These are phyloP conservation scores for Drymonia ruficornis DNA, from an alignment of 2,888 invertebrate genomes.

Conservation along the genomic window DNA sequence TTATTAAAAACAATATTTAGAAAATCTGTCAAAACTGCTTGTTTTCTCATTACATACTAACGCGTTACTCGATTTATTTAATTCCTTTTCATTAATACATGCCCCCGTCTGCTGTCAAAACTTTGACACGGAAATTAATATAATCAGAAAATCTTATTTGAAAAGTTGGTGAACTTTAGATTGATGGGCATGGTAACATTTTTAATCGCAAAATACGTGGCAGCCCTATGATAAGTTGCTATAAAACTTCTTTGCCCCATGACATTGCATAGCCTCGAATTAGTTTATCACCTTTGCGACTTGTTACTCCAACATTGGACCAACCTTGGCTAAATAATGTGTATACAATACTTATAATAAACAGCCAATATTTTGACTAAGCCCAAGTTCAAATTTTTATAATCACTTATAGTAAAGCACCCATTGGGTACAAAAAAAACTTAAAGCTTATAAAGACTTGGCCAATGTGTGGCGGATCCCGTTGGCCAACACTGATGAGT, in stretches of 20 bases:
- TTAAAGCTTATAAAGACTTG: background rate
- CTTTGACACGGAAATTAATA: conserved; percentile 2
- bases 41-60: too few species aligned
- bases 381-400: too few species aligned
- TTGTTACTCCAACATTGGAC: conserved; percentile 37
- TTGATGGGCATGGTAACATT: conserved; percentile 7
- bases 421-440: too few species aligned
- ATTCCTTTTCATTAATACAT: too few species aligned
- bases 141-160: background rate
- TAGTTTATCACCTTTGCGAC: conserved; percentile 67
- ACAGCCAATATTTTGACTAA: too few species aligned
- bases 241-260: conserved; percentile 66
- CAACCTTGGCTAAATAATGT: background rate
- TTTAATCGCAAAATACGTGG: conserved; percentile 8
- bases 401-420: too few species aligned
- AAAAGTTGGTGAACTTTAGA: conserved; percentile 3
- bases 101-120: conserved; percentile 1
- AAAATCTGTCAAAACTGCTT: too few species aligned
- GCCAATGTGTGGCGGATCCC: background rate
- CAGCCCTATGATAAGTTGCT: conserved; percentile 40
- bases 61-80: too few species aligned
- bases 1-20: too few species aligned
- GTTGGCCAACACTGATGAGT: conserved; percentile 23
- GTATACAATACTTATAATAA: background rate
- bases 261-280: conserved; percentile 50